Evolutionary conservation across 2,797 vertebrate genomes (phyloP).

Genomic region (Manis pentadactyla): DNA sequence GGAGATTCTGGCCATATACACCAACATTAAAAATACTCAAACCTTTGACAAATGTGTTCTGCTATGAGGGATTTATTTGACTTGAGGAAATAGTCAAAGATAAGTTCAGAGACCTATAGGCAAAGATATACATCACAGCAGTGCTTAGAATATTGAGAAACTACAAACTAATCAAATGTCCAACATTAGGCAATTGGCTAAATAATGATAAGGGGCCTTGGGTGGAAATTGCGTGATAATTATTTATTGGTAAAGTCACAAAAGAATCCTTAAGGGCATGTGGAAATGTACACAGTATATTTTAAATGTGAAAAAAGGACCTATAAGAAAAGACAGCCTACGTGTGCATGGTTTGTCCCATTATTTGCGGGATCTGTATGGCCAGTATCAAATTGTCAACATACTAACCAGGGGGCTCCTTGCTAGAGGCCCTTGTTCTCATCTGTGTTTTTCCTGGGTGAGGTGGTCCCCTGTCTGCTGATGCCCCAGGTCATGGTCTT

Average conservation of each 20-base stretch:
- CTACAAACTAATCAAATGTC: neutral
- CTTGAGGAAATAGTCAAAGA: neutral
- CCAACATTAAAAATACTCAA: neutral
- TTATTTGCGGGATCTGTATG: neutral
- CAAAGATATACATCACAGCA: neutral
- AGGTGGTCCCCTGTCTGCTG: rapidly evolving
- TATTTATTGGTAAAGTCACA: neutral
- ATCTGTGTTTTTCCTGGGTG: neutral
- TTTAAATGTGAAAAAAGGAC: neutral
- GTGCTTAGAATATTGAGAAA: neutral
- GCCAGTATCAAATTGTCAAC: neutral
- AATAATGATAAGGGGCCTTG: neutral
- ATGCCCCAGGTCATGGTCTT: neutral
- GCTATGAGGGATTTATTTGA: neutral
- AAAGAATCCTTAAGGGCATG: neutral
- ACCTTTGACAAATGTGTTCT: neutral
- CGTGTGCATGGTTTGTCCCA: neutral
- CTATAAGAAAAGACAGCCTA: neutral
- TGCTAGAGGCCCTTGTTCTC: neutral
- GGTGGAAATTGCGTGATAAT: neutral
- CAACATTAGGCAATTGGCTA: neutral
- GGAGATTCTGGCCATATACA: neutral
- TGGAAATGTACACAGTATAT: neutral
- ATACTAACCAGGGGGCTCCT: neutral
- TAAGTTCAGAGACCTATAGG: neutral